These are phyloP conservation scores for Lithosia quadra DNA, from an alignment of 2,888 invertebrate genomes.

Conservation along the genomic window DNA sequence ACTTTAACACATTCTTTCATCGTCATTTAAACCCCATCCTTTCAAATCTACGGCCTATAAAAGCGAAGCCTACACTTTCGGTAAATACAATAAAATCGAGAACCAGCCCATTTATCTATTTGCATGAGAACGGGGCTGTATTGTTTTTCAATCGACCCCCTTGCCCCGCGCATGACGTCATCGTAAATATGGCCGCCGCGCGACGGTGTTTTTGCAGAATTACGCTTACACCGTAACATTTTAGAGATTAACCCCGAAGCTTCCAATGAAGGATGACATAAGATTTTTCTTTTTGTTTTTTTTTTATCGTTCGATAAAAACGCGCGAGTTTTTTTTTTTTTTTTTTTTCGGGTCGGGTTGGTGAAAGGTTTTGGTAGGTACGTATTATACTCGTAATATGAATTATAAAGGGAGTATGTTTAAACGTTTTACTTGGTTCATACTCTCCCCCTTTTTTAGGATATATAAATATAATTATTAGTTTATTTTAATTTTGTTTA, in stretches of 20 bases:
- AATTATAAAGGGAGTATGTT: too few species aligned
- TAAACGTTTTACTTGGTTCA: too few species aligned
- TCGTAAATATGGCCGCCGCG: constrained; percentile 55
- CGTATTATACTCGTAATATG: too few species aligned
- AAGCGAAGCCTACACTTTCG: constrained; percentile 34
- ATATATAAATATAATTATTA: too few species aligned
- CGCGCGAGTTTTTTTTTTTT: constrained; percentile 17
- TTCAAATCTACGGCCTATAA: constrained; percentile 25
- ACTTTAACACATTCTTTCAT: constrained; percentile 6
- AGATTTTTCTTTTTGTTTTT: constrained; percentile 28
- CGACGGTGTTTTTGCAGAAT: constrained; percentile 47
- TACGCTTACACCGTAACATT: constrained; percentile 49
- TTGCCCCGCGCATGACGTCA: constrained; percentile 56
- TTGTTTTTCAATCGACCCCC: constrained; percentile 62
- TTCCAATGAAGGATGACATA: constrained; percentile 42
- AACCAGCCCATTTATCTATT: constrained; percentile 45
- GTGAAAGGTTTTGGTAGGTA: neutral
- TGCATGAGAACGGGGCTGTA: constrained; percentile 48
- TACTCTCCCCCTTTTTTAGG: too few species aligned
- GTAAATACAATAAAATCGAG: constrained; percentile 42
- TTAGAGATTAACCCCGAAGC: constrained; percentile 43
- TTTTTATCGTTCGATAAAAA: constrained; percentile 15
- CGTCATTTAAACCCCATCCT: constrained; percentile 17
- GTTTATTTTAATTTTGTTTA: too few species aligned
- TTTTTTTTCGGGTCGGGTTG: constrained; percentile 4